A percentile compares a stretch with the other conserved stretches of the same genome.
Conservation (phyloP, 2,113 vertebrate species). For the Barbus barbus region DNA sequence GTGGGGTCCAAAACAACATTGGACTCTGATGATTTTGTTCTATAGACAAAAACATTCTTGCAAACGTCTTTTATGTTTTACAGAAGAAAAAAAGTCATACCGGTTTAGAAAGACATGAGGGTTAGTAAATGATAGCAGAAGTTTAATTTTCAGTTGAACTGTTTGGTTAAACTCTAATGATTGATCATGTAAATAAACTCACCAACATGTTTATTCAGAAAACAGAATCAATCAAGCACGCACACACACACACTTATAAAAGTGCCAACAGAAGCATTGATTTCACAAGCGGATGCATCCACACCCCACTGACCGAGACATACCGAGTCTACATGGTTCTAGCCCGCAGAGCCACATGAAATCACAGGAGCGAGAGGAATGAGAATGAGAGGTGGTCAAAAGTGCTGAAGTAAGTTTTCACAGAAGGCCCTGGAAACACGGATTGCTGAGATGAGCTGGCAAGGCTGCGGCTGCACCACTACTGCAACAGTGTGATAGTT, state of each 20-base stretch:
- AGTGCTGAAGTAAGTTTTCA: conserved; percentile 64
- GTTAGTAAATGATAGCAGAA: not conserved
- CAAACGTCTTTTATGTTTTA: not conserved
- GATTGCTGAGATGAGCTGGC: not conserved
- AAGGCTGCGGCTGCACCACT: not conserved
- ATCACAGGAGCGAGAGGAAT: conserved; percentile 26
- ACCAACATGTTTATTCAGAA: not conserved
- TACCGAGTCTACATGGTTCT: conserved; percentile 12
- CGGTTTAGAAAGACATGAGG: too few species aligned
- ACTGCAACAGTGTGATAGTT: conserved; percentile 35
- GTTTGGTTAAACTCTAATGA: not conserved
- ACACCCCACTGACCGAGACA: conserved; percentile 39
- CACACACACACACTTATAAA: conserved; percentile 3
- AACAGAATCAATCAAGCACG: not conserved
- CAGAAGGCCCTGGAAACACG: conserved; percentile 64
- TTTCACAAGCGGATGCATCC: conserved; percentile 16
- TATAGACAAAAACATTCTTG: not conserved
- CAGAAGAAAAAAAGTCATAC: not conserved
- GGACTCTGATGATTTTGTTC: too few species aligned
- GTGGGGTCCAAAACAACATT: not conserved
- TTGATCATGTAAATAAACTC: not conserved
- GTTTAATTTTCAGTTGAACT: not conserved
- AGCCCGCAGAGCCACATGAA: conserved; percentile 41
- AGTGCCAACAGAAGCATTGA: not conserved
- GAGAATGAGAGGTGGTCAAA: conserved; percentile 26